phyloP scores from a whole-genome alignment of 2,888 invertebrate species.

The Dorcus parallelipipedus region DNA sequence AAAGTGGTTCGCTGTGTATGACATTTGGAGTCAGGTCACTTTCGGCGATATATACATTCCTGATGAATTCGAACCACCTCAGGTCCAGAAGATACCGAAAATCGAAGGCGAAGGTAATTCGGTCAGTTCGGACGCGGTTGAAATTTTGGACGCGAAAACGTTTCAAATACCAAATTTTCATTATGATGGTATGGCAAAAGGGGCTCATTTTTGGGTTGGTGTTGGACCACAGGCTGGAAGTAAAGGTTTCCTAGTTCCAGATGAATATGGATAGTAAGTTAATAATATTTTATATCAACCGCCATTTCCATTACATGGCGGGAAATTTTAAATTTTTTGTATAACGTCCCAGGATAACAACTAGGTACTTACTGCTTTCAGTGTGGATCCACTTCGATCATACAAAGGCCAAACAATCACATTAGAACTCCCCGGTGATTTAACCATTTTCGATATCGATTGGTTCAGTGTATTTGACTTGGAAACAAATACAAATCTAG shows the following conservation, averaged over 20 bases:
- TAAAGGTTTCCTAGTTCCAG: conserved; percentile 78
- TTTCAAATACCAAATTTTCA: conserved; percentile 71
- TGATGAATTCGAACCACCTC: conserved; percentile 85
- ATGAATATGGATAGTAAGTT: conserved; percentile 90
- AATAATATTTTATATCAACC: not conserved
- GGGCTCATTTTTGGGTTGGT: conserved; percentile 85
- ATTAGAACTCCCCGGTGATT: conserved; percentile 75
- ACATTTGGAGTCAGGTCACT: conserved; percentile 79
- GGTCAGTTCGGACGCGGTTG: conserved; percentile 62
- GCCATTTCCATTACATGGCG: too few relatives aligned
- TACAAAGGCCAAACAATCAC: conserved; percentile 72
- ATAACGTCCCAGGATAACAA: too few relatives aligned
- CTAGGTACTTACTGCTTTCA: conserved; percentile 41
- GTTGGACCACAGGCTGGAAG: conserved; percentile 83
- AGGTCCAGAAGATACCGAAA: conserved; percentile 49
- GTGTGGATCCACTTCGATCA: conserved; percentile 72
- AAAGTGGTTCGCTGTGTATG: conserved; percentile 88
- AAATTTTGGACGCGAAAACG: conserved; percentile 77
- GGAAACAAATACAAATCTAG: conserved; percentile 63
- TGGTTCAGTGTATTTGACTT: conserved; percentile 83
- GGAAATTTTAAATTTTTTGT: too few relatives aligned
- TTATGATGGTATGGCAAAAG: conserved; percentile 73
- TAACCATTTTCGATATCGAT: conserved; percentile 75
- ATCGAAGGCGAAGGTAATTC: conserved; percentile 25
- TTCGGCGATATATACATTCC: conserved; percentile 89